Conservation (phyloP, 2,113 vertebrate genomes). For the Xenopus tropicalis region DNA sequence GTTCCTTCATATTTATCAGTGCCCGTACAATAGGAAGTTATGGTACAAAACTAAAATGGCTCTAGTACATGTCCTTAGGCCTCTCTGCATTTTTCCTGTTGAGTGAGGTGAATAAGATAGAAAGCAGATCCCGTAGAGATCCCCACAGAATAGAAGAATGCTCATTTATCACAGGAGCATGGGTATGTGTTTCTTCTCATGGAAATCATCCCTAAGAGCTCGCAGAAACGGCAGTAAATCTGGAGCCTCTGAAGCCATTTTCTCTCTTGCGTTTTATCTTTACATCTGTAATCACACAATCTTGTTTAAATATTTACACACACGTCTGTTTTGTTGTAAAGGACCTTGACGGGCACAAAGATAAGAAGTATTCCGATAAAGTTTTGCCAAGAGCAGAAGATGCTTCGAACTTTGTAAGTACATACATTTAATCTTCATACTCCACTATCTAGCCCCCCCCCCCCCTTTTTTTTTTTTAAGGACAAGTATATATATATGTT, state of each 20-base stretch:
- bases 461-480: too few species aligned
- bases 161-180: too few species aligned
- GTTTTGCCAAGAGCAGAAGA: slow-evolving; percentile 85
- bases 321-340: slow-evolving; percentile 48
- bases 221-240: too few species aligned
- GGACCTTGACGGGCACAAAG: slow-evolving; percentile 92
- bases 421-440: background rate
- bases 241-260: background rate
- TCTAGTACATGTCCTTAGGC: too few species aligned
- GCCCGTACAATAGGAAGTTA: too few species aligned
- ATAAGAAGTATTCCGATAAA: slow-evolving; percentile 77
- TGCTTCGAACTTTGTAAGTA: slow-evolving; percentile 87
- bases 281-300: background rate
- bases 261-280: background rate
- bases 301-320: slow-evolving; percentile 14
- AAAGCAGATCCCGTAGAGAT: background rate
- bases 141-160: background rate
- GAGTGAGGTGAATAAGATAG: background rate
- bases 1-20: too few species aligned
- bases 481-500: background rate
- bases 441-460: too few species aligned
- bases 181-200: background rate
- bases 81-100: too few species aligned
- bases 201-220: background rate
- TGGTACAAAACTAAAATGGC: too few species aligned